A percentile compares a stretch with the other conserved stretches of the same genome.
Conservation (phyloP, 1,140 invertebrate species). For the Asbolus verrucosus region DNA sequence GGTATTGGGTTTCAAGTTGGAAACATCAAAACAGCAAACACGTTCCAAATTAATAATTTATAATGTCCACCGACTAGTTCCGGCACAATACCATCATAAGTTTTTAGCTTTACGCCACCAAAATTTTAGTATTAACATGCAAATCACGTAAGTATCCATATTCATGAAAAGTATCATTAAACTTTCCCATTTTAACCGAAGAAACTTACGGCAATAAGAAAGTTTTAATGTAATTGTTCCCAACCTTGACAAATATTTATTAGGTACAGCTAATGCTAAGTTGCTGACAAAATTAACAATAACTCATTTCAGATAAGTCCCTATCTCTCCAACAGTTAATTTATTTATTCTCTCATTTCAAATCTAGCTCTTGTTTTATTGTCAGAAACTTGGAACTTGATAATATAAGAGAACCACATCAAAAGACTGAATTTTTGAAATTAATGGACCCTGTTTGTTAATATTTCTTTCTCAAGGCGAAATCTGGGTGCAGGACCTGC, state of each 20-base stretch:
- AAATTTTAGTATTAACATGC: constrained; percentile 19
- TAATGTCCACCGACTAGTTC: not conserved
- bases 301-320: no score
- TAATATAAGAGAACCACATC: no score
- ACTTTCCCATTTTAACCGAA: constrained; percentile 21
- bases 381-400: no score
- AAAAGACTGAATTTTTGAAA: no score
- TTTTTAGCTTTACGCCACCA: not conserved
- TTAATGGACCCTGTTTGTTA: no score
- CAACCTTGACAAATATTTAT: constrained; percentile 12
- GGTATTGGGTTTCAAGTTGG: not conserved
- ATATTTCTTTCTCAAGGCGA: no score
- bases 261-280: no score
- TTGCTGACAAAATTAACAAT: no score
- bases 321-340: no score
- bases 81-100: constrained; percentile 4
- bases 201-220: constrained; percentile 26
- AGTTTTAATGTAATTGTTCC: constrained; percentile 33
- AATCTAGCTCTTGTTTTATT: no score
- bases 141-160: constrained; percentile 7
- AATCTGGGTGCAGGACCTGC: no score
- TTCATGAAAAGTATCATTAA: constrained; percentile 27
- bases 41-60: constrained; percentile 13
- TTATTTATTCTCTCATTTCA: no score
- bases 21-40: constrained; percentile 3